A percentile compares a stretch with the other conserved stretches of the same genome.
These are phyloP conservation scores for Drosophila elegans DNA, from an alignment of 1,140 invertebrate genomes.

Conservation along the genomic window DNA sequence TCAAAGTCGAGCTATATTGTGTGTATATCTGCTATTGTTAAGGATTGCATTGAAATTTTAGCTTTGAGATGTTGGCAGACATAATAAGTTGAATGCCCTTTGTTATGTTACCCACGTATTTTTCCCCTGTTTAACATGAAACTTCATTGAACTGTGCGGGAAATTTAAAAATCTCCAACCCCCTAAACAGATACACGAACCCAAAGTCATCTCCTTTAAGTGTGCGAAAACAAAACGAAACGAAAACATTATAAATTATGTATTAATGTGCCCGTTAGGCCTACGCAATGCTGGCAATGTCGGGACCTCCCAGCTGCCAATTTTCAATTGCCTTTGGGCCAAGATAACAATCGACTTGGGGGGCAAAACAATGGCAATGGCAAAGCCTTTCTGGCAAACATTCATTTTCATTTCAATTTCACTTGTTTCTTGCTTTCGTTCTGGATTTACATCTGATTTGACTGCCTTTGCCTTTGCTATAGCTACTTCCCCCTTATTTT, in stretches of 20 bases:
- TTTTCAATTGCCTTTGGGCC: conserved; percentile 73
- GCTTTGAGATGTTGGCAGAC: conserved; percentile 35
- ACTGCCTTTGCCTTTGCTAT: conserved; percentile 36
- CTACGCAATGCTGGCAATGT: conserved; percentile 32
- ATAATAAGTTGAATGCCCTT: conserved; percentile 24
- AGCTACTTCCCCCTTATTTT: conserved; percentile 1
- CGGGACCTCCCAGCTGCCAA: conserved; percentile 65
- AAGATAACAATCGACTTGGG: conserved; percentile 49
- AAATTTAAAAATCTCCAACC: conserved; percentile 13
- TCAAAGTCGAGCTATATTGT: conserved; percentile 9
- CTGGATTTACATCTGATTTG: conserved; percentile 83
- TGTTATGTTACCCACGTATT: conserved; percentile 9
- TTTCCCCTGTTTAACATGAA: conserved; percentile 1
- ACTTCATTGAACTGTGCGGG: conserved; percentile 24
- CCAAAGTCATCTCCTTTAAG: conserved; percentile 29
- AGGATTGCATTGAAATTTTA: conserved; percentile 22
- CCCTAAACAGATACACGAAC: conserved; percentile 29
- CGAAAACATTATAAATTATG: conserved; percentile 84
- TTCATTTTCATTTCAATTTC: conserved; percentile 82
- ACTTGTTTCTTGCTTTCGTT: conserved; percentile 75
- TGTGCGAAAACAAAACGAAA: conserved; percentile 61
- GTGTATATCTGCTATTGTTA: conserved; percentile 16
- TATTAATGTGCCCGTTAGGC: conserved; percentile 81
- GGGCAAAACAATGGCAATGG: conserved; percentile 49
- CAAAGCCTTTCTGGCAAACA: conserved; percentile 43